Conservation (phyloP, 2,797 vertebrate species). For the Lerista edwardsae region DNA sequence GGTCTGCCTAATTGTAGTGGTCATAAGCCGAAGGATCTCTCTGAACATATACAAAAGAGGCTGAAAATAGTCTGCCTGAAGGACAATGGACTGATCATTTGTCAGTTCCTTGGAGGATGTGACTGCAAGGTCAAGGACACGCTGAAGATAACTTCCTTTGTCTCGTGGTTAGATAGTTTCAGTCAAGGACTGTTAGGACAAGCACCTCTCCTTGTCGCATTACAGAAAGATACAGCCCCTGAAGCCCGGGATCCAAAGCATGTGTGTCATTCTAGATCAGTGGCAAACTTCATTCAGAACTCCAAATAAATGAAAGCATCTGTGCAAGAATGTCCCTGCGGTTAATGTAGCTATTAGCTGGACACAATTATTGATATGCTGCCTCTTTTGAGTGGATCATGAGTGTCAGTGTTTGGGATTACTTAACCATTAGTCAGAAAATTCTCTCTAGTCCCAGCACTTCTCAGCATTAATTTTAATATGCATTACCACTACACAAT, state of each 20-base stretch:
- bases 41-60: neutral
- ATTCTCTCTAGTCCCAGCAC: constrained; percentile 4
- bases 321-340: rapidly evolving
- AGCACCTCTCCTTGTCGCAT: neutral
- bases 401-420: neutral
- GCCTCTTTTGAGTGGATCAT: neutral
- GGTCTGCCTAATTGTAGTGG: neutral
- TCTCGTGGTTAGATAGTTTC: neutral
- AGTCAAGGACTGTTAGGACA: neutral
- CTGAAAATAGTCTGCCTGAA: neutral
- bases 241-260: neutral
- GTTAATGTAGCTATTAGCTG: neutral
- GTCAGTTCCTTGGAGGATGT: neutral
- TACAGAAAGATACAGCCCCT: neutral
- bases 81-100: constrained; percentile 7
- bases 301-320: neutral
- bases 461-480: constrained; percentile 43
- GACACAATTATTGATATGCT: neutral
- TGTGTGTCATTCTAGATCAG: neutral
- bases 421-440: constrained; percentile 10
- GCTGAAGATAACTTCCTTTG: neutral
- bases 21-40: neutral
- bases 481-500: constrained; percentile 33
- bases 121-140: neutral
- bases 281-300: neutral